These are phyloP conservation scores for Coremacera marginata DNA, from an alignment of 2,888 invertebrate species.

Conservation along the genomic window DNA sequence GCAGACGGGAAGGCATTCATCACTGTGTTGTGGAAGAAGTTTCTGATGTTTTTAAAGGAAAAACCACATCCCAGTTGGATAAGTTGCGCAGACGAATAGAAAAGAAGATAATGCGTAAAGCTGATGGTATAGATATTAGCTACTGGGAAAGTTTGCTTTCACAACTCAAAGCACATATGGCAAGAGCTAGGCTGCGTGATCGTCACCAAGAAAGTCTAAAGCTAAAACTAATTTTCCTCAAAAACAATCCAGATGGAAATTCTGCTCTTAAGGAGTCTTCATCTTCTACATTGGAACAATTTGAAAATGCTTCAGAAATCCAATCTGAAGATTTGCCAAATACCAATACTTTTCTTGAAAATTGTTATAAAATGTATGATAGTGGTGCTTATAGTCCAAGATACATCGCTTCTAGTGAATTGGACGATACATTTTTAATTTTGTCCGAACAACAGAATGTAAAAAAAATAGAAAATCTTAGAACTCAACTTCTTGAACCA, in stretches of 20 bases:
- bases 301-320: not conserved
- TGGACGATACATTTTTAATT: conserved; percentile 77
- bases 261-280: conserved; percentile 35
- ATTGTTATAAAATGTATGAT: conserved; percentile 78
- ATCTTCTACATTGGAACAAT: conserved; percentile 32
- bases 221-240: conserved; percentile 89
- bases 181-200: conserved; percentile 90
- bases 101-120: conserved; percentile 84
- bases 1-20: conserved; percentile 79
- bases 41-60: conserved; percentile 90
- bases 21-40: conserved; percentile 93
- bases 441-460: conserved; percentile 82
- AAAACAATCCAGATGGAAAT: conserved; percentile 83
- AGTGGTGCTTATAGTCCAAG: conserved; percentile 88
- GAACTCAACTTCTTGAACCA: conserved; percentile 72
- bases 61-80: conserved; percentile 87
- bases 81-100: conserved; percentile 88
- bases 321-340: conserved; percentile 52
- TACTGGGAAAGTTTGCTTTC: conserved; percentile 98
- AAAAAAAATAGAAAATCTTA: conserved; percentile 79
- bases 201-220: conserved; percentile 91
- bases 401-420: conserved; percentile 72
- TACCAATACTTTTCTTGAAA: conserved; percentile 53
- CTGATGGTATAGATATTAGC: conserved; percentile 93
- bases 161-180: conserved; percentile 96